Evolutionary conservation across 2,113 vertebrate species (phyloP).

Genomic region (Urocitellus parryii): DNA sequence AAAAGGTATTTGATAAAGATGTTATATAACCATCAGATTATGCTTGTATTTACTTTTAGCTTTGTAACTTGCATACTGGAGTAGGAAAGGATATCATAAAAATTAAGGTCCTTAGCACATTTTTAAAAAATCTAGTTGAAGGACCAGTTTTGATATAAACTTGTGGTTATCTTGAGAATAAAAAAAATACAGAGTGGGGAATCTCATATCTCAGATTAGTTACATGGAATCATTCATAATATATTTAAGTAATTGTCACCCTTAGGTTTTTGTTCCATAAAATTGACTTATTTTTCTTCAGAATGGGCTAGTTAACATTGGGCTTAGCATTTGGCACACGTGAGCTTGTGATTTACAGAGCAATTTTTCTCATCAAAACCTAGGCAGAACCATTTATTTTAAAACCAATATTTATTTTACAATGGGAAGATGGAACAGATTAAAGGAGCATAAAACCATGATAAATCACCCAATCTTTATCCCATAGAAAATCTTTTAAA

Average conservation of each 20-base stretch:
- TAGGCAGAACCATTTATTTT: constrained; percentile 78
- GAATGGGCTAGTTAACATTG: constrained; percentile 67
- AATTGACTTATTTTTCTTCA: constrained; percentile 75
- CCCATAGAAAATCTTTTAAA: constrained; percentile 76
- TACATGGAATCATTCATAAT: constrained; percentile 55
- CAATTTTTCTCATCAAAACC: constrained; percentile 75
- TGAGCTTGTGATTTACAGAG: constrained; percentile 55
- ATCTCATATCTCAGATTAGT: constrained; percentile 35
- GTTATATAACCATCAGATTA: background rate
- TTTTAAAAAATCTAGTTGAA: constrained; percentile 34
- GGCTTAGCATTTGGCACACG: constrained; percentile 38
- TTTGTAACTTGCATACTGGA: constrained; percentile 53
- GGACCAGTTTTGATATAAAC: background rate
- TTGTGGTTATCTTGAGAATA: constrained; percentile 61
- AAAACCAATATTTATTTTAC: constrained; percentile 81
- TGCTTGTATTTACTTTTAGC: constrained; percentile 54
- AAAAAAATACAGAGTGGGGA: constrained; percentile 36
- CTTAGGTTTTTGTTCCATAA: constrained; percentile 72
- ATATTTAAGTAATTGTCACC: constrained; percentile 68
- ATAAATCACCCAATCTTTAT: constrained; percentile 74
- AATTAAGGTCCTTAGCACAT: background rate
- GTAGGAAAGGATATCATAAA: constrained; percentile 34
- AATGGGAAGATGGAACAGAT: constrained; percentile 77
- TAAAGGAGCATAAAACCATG: constrained; percentile 79
- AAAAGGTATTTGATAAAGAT: constrained; percentile 61